Conservation (phyloP, 1,140 invertebrate species). For the Nixonia krombeini region DNA sequence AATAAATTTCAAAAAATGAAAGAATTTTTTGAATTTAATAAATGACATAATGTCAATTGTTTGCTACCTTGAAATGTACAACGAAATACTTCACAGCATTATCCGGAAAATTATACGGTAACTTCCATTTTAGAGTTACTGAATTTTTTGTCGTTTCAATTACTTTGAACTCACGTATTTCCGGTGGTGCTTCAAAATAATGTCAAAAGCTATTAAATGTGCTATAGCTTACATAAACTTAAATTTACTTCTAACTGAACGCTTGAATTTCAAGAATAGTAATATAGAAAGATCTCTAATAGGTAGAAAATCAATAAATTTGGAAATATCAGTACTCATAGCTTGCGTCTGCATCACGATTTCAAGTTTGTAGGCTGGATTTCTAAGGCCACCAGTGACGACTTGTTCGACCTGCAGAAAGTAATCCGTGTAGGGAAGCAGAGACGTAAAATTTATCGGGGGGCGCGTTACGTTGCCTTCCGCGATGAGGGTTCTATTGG, state of each 20-base stretch:
- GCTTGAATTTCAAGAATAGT: too few relatives aligned
- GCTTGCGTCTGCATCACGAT: constrained; percentile 26
- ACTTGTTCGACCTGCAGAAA: constrained; percentile 34
- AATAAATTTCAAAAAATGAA: not conserved
- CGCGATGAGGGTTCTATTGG: constrained; percentile 46
- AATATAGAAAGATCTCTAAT: too few relatives aligned
- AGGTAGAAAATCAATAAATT: too few relatives aligned
- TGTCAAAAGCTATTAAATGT: too few relatives aligned
- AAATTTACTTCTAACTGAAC: too few relatives aligned
- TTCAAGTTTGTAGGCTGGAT: constrained; percentile 29
- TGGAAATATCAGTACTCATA: constrained; percentile 7
- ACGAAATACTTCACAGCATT: constrained; percentile 19
- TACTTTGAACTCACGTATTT: constrained; percentile 12
- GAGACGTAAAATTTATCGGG: constrained; percentile 41
- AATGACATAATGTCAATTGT: not conserved
- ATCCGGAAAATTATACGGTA: constrained; percentile 5
- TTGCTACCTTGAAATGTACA: constrained; percentile 28
- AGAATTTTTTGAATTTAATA: too few relatives aligned
- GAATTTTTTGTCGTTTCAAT: constrained; percentile 12
- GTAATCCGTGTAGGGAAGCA: constrained; percentile 40
- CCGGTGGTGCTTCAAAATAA: constrained; percentile 14
- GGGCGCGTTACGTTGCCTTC: constrained; percentile 40
- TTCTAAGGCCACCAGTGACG: constrained; percentile 34
- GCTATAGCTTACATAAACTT: too few relatives aligned
- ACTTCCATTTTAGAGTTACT: constrained; percentile 18